Percentiles rank a stretch among this genome's conserved stretches.
Evolutionary conservation across 2,888 invertebrate species (phyloP).

Genomic region (Bellardia pandia): DNA sequence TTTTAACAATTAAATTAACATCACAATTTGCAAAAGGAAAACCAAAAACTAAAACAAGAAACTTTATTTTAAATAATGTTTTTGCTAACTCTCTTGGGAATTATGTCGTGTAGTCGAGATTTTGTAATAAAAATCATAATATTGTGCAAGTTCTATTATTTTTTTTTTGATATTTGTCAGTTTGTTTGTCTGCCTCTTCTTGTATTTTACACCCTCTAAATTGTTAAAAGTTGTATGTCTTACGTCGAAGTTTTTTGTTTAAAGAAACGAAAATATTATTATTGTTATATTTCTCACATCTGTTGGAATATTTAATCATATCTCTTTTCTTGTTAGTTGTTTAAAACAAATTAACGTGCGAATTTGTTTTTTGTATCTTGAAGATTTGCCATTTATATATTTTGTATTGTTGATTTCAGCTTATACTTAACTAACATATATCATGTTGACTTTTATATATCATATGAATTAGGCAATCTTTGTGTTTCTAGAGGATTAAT

Average conservation of each 20-base stretch:
- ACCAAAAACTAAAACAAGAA: constrained; percentile 13
- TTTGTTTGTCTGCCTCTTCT: constrained; percentile 1
- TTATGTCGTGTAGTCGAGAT: constrained; percentile 69
- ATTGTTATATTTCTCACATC: constrained; percentile 45
- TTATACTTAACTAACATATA: not conserved
- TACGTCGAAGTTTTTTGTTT: constrained; percentile 13
- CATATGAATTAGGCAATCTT: not conserved
- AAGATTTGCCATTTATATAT: not conserved
- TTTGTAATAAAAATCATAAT: constrained; percentile 71
- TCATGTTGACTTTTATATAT: not conserved
- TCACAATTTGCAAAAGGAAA: constrained; percentile 53
- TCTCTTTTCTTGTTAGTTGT: not conserved
- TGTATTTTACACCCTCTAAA: constrained; percentile 63
- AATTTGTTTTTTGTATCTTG: constrained; percentile 14
- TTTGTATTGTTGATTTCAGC: constrained; percentile 1
- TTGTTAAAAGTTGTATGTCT: constrained; percentile 26
- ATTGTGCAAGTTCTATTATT: constrained; percentile 68
- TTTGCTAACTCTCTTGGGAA: constrained; percentile 65
- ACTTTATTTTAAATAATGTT: constrained; percentile 41
- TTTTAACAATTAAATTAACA: constrained; percentile 60
- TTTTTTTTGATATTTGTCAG: not conserved
- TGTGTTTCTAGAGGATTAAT: not conserved
- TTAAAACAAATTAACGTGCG: constrained; percentile 45
- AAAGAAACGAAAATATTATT: constrained; percentile 5
- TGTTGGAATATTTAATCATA: constrained; percentile 23